A percentile compares a stretch with the other conserved stretches of the same genome.
These are phyloP conservation scores for Calypte anna DNA, from an alignment of 2,113 vertebrate genomes.

Conservation along the genomic window DNA sequence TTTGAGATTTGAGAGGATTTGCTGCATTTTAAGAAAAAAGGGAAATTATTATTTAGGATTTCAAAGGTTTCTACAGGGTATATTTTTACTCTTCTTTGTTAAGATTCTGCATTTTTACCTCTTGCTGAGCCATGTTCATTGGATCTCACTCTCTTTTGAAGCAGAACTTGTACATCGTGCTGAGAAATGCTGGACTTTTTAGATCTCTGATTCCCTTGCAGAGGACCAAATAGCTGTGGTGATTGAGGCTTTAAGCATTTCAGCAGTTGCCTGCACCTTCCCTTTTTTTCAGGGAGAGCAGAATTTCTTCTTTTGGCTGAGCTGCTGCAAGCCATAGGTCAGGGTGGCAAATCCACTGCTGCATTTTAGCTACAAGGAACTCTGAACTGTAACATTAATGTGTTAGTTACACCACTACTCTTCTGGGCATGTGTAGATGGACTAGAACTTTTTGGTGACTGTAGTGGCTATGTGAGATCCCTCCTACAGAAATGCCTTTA, in stretches of 20 bases:
- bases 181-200: not conserved
- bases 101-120: not conserved
- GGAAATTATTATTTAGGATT: not conserved
- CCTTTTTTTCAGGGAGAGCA: not conserved
- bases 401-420: not conserved
- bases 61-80: not conserved
- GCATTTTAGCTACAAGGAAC: not conserved
- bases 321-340: not conserved
- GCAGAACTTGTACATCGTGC: not conserved
- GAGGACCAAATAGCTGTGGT: not conserved
- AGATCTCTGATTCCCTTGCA: not conserved
- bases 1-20: not conserved
- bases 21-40: not conserved
- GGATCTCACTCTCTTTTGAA: not conserved
- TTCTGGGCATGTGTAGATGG: not conserved
- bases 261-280: not conserved
- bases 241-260: not conserved
- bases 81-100: not conserved
- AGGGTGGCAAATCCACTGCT: not conserved
- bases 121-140: not conserved
- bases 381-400: not conserved
- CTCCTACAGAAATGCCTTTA: not conserved
- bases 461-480: not conserved
- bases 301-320: not conserved
- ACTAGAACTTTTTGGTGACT: not conserved